Base-by-base conservation (phyloP, 1,140 invertebrate genomes). In the Caerostris extrusa region DNA sequence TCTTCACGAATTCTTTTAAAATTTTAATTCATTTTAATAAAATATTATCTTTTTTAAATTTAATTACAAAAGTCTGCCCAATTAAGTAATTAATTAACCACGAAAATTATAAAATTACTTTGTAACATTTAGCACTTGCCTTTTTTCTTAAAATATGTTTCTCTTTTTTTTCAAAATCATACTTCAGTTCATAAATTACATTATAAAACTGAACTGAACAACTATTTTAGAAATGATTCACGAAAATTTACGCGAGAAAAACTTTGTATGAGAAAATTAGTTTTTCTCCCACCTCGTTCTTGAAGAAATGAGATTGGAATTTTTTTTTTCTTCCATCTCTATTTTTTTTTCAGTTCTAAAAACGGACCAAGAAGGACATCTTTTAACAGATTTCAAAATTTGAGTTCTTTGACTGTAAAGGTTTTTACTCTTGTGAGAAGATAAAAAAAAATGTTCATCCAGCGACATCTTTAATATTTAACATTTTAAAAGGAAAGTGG, bases 331-430 rank as follows among this genome's bases (percentile, higher is more conserved):
- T 34, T 34, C 34, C 53, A n/a, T 3, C 50, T 71, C 0, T 2
- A n/a, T 34, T 34, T 34, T 34, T 71, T 10, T 71, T 77, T 53
- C 12, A 77, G 10, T 53, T 77, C 50, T 14, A 3, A 2, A 53
- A 71, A 7, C 3, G 34, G 7, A 71, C 34, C 34, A 50, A 77
- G 50, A 50, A 34, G 34, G 34, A 77, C 34, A 77, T 77, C 71
- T 77, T 77, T 71, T 53, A 77, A 77, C 71, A 77, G 71, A 77
- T 77, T 77, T 77, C 71, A 77, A 77, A 77, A 77, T 77, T 77
- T 77, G 34, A 77, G 34, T 50, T 77, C 34, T 77, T 77, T 77
- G 34, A 77, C 71, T 77, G 71, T 77, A 34, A 77, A 34, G 61
- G 12, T 10, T 64, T 64, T 64, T 64, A 3, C 14, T 64, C 61